A percentile compares a stretch with the other conserved stretches of the same genome.
Evolutionary conservation across 53 echinoderm and acorn worm genomes (phyloP).

Genomic region (Antedon mediterranea): DNA sequence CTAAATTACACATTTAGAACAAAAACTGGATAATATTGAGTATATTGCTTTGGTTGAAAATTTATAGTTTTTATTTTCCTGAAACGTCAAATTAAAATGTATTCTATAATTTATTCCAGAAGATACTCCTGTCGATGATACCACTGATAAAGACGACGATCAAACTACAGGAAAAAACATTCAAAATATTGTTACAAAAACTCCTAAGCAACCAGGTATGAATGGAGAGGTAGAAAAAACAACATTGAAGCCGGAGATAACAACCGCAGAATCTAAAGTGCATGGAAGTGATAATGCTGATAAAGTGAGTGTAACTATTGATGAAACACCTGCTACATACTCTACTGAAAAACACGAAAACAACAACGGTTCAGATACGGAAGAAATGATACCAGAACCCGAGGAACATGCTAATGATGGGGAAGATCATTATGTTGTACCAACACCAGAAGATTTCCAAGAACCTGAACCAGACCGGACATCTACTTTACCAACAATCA

Average conservation of each 20-base stretch:
- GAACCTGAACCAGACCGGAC: background rate
- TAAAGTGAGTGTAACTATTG: background rate
- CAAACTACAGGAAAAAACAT: too few species aligned
- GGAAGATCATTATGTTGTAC: background rate
- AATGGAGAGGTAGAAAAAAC: too few species aligned
- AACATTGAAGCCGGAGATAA: background rate
- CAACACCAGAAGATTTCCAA: background rate
- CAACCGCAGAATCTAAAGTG: background rate
- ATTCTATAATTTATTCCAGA: too few species aligned
- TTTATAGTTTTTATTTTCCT: too few species aligned
- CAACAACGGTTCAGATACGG: background rate
- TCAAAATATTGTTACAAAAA: too few species aligned
- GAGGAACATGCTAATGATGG: background rate
- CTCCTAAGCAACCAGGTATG: too few species aligned
- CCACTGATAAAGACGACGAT: too few species aligned
- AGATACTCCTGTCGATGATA: too few species aligned
- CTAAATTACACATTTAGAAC: too few species aligned
- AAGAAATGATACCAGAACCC: background rate
- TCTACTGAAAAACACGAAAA: background rate
- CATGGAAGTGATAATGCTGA: background rate
- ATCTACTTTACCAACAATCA: background rate
- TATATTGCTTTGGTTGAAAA: too few species aligned
- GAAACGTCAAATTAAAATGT: too few species aligned
- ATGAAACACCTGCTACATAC: background rate
- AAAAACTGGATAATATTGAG: too few species aligned